Evolutionary conservation across 2,113 vertebrate species (phyloP).

Genomic region (Gadus chalcogrammus): DNA sequence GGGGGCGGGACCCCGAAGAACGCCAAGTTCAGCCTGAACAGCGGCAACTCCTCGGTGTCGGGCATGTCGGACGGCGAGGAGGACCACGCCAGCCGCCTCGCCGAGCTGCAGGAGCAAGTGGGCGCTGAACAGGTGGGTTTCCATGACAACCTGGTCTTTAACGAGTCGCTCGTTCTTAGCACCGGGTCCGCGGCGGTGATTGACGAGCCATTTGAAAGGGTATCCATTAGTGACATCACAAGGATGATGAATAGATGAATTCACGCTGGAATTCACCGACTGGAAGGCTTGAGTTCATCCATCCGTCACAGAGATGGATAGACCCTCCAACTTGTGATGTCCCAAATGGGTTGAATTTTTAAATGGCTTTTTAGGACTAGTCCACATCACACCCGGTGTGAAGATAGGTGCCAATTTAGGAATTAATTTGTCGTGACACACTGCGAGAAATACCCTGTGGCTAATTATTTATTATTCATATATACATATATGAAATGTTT

Average conservation of each 20-base stretch:
- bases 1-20: slow-evolving; percentile 71
- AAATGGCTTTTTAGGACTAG: no score
- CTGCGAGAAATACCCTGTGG: no score
- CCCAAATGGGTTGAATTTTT: no score
- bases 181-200: no score
- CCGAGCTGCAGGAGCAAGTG: slow-evolving; percentile 90
- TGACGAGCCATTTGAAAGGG: no score
- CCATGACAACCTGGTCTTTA: slow-evolving; percentile 27
- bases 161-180: neutral
- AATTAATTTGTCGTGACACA: no score
- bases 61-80: slow-evolving; percentile 83
- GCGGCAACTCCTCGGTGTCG: slow-evolving; percentile 70
- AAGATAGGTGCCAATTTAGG: no score
- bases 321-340: no score
- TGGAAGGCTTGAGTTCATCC: no score
- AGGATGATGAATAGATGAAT: neutral
- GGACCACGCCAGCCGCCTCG: slow-evolving; percentile 79
- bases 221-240: neutral
- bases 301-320: no score
- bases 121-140: slow-evolving; percentile 66
- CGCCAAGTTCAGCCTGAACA: slow-evolving; percentile 76
- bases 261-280: no score
- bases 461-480: neutral
- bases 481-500: slow-evolving; percentile 1
- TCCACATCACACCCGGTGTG: no score